Base-by-base conservation (phyloP, 2,113 vertebrate species). In the Macquaria ambigua region DNA sequence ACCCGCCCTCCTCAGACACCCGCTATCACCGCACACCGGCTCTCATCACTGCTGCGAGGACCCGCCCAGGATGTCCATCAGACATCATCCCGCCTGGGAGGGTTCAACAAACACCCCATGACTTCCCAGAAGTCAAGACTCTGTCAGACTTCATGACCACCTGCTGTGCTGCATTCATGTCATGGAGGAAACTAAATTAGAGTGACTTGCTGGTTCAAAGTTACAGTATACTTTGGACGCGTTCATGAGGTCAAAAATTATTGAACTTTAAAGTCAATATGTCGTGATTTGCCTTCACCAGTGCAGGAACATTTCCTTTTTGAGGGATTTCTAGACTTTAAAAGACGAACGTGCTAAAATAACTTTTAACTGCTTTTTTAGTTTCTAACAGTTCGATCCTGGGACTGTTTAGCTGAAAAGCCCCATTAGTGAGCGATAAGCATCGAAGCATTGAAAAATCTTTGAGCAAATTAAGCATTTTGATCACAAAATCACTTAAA, bases 151-250 rank as follows among this genome's bases (percentile, higher is more conserved):
- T 64, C 64, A 58, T 0, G 23, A 20, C 15, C 64, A 6, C 67
- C 3, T 46, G n/a, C 34, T 4, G 11, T 1, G 3, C 79, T 88
- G 85, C 87, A 41, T 81, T 86, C 46, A 74, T 31, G 79, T 87
- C 81, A 71, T 0, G 56, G 72, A 55, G 73, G 66, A 77, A 70
- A 41, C 1, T 21, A 0, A 43, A 15, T 11, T 0, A 28, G 9
- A 64, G 55, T 15, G 69, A 79, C 53, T 31, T 8, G 31, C 25
- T 56, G 63, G 34, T 58, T 50, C 31, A 69, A 8, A 70, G 81
- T 71, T 39, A 43, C n/a, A 34, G n/a, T 0, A 3, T 6, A 15
- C 16, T 63, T 77, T 5, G 23, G 21, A 20, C 5, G 50, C 7
- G 2, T 20, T 53, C 50, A 53, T 53, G 50, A 53, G 50, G 50